Base-by-base conservation (phyloP, 2,888 invertebrate genomes). In the Agrotis ipsilon region DNA sequence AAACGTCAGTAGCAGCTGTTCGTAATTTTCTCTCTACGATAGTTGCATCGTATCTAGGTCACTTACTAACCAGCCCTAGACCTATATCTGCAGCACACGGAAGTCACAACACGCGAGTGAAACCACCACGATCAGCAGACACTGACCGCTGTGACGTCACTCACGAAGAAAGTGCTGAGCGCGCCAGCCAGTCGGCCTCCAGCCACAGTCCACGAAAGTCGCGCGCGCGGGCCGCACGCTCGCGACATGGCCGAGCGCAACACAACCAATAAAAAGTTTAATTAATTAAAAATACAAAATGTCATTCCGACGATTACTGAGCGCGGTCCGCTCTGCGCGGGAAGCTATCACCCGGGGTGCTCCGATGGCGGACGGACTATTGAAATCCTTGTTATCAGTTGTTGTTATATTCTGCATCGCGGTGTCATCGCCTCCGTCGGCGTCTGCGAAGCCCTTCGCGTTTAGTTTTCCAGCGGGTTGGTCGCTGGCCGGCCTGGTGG, bases 391-490 rank as follows among this genome's bases (percentile, higher is more conserved):
- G 46, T 85, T 96, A 49, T 94, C 96, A 11, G 85, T 96, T 24
- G 80, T 94, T 58, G 93, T 96, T 70, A 94, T 94, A 68, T 93
- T 93, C 83, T 95, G 94, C 78, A 94, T 96, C 49, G 94, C 96
- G 49, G 92, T 95, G 51, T 94, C 95, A 0, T 94, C 96, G 4
- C 96, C 96, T 2, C 96, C 94, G 19, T 86, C 93, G 67, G 96
- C 94, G 7, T 94, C 94, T 0, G 96, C 96, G 43, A 96, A 96
- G 70, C 96, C 96, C 14, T 96, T 96, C 79, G 91, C 94, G 71
- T 92, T 96, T 75, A 93, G 94, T 78, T 94, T 96, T 68, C 96
- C 96, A 11, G 93, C 96, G 21, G 94, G 95, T 6, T 96, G 96
- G 95, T 96, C 96, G 19, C 85, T 96, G 64, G 95, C 96, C 2